phyloP scores from a whole-genome alignment of 2,113 vertebrate genomes.

The Elachura formosa region DNA sequence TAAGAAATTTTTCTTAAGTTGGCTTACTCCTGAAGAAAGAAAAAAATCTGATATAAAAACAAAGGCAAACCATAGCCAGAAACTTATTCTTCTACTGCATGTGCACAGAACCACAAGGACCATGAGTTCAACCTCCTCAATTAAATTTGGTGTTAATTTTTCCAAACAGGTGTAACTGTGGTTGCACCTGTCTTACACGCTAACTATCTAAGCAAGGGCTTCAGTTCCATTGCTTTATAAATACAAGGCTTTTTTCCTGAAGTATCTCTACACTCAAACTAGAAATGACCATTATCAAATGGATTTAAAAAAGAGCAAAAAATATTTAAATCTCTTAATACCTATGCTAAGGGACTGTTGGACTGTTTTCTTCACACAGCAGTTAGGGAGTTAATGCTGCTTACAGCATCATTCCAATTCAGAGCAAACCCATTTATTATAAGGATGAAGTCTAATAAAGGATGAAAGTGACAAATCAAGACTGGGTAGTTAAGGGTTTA shows the following conservation, averaged over 20 bases:
- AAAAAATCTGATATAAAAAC: not conserved
- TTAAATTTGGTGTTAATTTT: not conserved
- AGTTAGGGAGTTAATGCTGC: not conserved
- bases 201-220: not conserved
- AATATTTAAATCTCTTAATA: not conserved
- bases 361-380: not conserved
- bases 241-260: not conserved
- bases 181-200: accelerated
- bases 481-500: not conserved
- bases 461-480: not conserved
- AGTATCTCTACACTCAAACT: not conserved
- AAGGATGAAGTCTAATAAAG: not conserved
- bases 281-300: not conserved
- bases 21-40: not conserved
- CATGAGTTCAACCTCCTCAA: not conserved
- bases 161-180: not conserved
- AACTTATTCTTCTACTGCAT: not conserved
- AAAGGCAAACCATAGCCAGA: not conserved
- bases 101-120: not conserved
- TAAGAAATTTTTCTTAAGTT: not conserved
- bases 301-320: not conserved
- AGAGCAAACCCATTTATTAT: not conserved
- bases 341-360: not conserved
- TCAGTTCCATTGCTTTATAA: not conserved
- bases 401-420: not conserved